Base-by-base conservation (phyloP, 2,888 invertebrate genomes). In the Calameuta filiformis region DNA sequence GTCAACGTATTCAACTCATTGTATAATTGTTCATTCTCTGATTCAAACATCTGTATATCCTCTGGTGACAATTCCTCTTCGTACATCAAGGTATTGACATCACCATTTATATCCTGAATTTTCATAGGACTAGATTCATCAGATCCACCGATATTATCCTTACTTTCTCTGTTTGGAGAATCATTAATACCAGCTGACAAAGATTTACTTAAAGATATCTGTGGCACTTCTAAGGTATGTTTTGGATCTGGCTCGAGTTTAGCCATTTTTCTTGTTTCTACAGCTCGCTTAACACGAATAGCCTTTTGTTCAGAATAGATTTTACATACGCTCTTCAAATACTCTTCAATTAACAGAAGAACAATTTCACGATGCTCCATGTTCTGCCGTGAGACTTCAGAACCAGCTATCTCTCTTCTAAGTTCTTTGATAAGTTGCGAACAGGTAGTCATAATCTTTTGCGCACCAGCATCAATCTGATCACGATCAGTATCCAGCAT, bases 41-140 rank as follows among this genome's bases (percentile, higher is more conserved):
- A 94, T 91, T 98, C 97, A 91, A 98, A 97, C 94, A 98, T 95
- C 91, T 98, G 98, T 80, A 97, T 93, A 91, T 98, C 98, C 88
- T 98, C 98, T 0, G 96, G 93, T 81, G 96, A 96, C 0, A 97
- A 90, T 79, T 95, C 94, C 69, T 94, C 94, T 77, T 95, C 95
- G 85, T 94, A 92, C 23, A 77, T 77, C 12, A 83, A 37, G 0
- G 76, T 79, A 75, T 82, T 83, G 4, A 87, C 86, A 73, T 91
- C 91, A 1, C 87, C 90, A 79, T 91, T 91, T 56, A 91, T 85
- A 80, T 91, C 90, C 73, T 89, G 89, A 71, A 90, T 88, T 79
- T 89, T 90, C 79, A 90, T 79, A 1, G 89, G 88, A 77, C 86
- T 90, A 6, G 87, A 86, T 12, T 88, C 86, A 1, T 75, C 68